Evolutionary conservation across 2,888 invertebrate genomes (phyloP), one percentile per base, ranked within the genome.

Genomic region (Agrilus biguttatus): DNA sequence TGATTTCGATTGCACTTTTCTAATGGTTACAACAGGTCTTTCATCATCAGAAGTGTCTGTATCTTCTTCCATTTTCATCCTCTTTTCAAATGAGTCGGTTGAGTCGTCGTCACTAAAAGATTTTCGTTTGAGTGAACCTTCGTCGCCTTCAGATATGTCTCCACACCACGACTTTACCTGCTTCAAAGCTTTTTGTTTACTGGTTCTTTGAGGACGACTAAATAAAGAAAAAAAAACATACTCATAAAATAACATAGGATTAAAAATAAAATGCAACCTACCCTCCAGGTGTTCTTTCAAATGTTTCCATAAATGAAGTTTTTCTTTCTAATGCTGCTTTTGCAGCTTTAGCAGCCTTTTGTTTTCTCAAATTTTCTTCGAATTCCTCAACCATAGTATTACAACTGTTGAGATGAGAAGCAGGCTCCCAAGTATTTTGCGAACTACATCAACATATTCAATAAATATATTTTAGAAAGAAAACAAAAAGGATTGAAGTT

Each of bases 121-220:
- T 19, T 55, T 50, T 43, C 55, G 53, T 14, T 50, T 49, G 10
- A 50, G 43, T n/a, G 53, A 46, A 28, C 46, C 47, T 37, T 58
- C 60, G 33, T 73, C 74, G 14, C 72, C 72, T 6, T 74, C 70
- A 36, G 71, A 71, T 59, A 73, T 75, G 1, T 73, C 79, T 12
- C 83, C 83, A 52, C 83, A 84, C 88, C 87, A 88, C 46, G 81
- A 81, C 58, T 87, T 87, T 43, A 87, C 85, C 60, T 86, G 84
- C 62, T 83, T 83, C 60, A 86, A 67, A 0, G 86, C 86, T 52
- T 83, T 83, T 39, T 79, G 80, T 62, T 87, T 88, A 54, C 86
- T 85, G n/a, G 78, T 78, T 14, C 83, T 71, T 58, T 78, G 78
- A 3, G 83, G 79, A 21, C 83, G 75, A 4, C 80, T 80, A 48